Conservation (phyloP, 1,140 invertebrate species). For the Helicorthomorpha holstii region DNA sequence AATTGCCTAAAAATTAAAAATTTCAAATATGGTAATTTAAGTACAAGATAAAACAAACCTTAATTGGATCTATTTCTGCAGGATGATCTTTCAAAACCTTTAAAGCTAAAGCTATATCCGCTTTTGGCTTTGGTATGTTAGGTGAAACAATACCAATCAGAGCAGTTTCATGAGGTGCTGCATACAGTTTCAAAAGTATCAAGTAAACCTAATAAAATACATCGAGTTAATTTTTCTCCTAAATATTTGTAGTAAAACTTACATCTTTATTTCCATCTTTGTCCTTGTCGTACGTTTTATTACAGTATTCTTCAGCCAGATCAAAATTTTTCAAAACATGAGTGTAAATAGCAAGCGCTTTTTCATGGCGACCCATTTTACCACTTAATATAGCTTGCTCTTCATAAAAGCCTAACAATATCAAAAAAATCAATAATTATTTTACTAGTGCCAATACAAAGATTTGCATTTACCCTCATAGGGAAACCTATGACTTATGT, state of each 20-base stretch:
- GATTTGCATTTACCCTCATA: constrained; percentile 43
- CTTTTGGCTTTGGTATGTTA: constrained; percentile 31
- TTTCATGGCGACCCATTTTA: constrained; percentile 67
- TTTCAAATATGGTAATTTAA: constrained; percentile 6
- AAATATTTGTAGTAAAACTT: constrained; percentile 13
- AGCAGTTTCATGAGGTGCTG: constrained; percentile 33
- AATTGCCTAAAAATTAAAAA: constrained; percentile 36
- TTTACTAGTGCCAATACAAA: not conserved
- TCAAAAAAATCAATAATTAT: not conserved
- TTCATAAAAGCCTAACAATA: constrained; percentile 50
- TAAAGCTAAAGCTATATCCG: constrained; percentile 60
- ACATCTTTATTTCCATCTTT: constrained; percentile 28
- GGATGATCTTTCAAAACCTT: constrained; percentile 63
- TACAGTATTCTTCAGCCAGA: constrained; percentile 70
- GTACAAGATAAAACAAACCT: constrained; percentile 28
- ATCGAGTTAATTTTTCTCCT: not conserved
- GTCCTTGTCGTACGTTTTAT: constrained; percentile 32
- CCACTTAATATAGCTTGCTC: constrained; percentile 85
- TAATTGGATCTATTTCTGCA: constrained; percentile 56
- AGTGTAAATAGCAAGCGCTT: constrained; percentile 82
- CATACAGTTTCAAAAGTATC: constrained; percentile 36
- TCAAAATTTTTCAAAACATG: constrained; percentile 57
- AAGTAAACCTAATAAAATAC: constrained; percentile 33
- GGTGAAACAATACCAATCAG: constrained; percentile 23
- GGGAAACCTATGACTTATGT: constrained; percentile 73